Base-by-base conservation (phyloP, 2,888 invertebrate genomes). In the Polydrusus cervinus region DNA sequence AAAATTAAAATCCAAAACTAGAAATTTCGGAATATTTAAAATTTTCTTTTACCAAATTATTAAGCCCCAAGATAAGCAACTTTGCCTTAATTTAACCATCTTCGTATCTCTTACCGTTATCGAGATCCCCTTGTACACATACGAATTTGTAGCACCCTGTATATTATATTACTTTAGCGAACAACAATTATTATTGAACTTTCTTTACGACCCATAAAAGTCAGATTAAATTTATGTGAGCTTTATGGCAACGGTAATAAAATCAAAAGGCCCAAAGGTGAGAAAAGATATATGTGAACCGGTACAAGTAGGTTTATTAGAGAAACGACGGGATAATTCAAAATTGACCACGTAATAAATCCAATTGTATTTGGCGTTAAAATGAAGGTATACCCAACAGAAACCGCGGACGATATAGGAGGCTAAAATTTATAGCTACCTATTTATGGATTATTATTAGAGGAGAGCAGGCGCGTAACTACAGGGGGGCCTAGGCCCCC, bases 181-280 rank as follows among this genome's bases (percentile, higher is more conserved):
- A 79, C 81, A 81, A 83, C 83, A 83, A 84, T 84, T 84, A 84
- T 84, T 84, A 34, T 10, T 34, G 82, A 80, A 47, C 47, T 47
- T 43, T 43, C 43, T 53, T 55, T 34, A 55, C 14, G 34, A 55
- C 0, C 34, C 34, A 55, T 34, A 83, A 84, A 83, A 81, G 65
- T 65, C 65, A 49, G 51, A 51, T 65, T 65, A 65, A 13, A 51
- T 64, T 45, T 47, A 47, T 16, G 65, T 65, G 34, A 51, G 34
- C 43, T 65, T 49, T 18, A 55, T 34, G 10, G 51, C 7, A 14
- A 14, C 25, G n/a, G 65, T 65, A 49, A 47, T 65, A 51, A 65
- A 65, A 65, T 25, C 30, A 14, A 47, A 40, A 43, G 20, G 45
- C 25, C 62, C 25, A 43, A 61, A 40, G 43, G 43, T 62, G 45